Percentiles rank a stretch among this genome's conserved stretches.
phyloP scores from a whole-genome alignment of 2,797 vertebrate genomes.

The Mycteria americana region DNA sequence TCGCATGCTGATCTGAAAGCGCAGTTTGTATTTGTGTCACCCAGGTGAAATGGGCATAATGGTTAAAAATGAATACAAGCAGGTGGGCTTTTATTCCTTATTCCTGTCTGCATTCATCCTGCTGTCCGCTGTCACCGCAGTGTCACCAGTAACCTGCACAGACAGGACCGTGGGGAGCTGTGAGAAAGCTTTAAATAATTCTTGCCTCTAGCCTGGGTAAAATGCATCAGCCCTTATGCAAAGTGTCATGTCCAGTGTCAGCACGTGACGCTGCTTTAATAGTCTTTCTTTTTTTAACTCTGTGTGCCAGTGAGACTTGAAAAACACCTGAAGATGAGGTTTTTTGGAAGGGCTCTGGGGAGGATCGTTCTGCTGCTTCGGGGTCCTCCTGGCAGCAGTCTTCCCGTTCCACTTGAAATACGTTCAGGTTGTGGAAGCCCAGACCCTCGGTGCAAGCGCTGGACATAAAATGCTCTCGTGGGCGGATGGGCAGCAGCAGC shows the following conservation, averaged over 20 bases:
- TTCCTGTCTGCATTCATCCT: background rate
- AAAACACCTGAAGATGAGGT: background rate
- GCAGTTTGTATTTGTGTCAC: background rate
- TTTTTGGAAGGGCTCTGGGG: background rate
- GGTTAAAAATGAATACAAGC: background rate
- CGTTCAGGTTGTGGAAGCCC: background rate
- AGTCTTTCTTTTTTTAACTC: background rate
- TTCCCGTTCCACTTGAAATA: background rate
- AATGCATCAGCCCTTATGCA: background rate
- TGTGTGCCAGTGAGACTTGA: background rate
- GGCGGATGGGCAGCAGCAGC: background rate
- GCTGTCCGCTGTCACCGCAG: background rate
- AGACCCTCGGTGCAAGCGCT: background rate
- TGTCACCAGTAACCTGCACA: background rate
- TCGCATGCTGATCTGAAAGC: accelerated
- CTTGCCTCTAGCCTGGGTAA: background rate
- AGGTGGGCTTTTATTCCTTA: background rate
- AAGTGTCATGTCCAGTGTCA: no score
- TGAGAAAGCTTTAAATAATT: background rate
- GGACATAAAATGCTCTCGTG: background rate
- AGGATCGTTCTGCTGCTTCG: background rate
- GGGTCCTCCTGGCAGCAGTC: background rate
- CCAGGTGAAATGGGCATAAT: background rate
- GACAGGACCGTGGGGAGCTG: background rate
- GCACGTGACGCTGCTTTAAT: accelerated